Evolutionary conservation across 1,140 invertebrate species (phyloP).

Genomic region (Listronotus oregonensis): DNA sequence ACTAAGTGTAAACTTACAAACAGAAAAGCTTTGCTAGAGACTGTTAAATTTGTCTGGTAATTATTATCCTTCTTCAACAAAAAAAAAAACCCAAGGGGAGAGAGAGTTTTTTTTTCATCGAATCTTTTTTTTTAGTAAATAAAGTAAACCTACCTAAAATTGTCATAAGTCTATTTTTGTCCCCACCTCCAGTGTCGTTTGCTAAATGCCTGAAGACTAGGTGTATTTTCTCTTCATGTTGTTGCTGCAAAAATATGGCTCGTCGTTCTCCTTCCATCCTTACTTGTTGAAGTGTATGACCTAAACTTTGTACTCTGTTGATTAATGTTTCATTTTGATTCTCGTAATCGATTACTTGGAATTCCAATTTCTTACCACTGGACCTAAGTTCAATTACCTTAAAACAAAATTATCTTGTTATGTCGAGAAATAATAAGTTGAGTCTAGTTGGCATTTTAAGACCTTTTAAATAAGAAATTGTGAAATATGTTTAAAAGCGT

Average conservation of each 20-base stretch:
- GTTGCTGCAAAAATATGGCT: constrained; percentile 62
- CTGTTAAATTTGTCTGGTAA: no score
- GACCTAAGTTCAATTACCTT: constrained; percentile 75
- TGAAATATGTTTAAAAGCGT: no score
- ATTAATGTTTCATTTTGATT: constrained; percentile 57
- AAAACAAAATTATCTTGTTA: background rate
- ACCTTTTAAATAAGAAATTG: background rate
- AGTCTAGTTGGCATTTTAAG: background rate
- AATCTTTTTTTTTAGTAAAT: no score
- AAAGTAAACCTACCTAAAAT: constrained; percentile 17
- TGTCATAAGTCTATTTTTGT: constrained; percentile 27
- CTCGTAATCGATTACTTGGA: constrained; percentile 69
- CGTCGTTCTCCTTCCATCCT: constrained; percentile 63
- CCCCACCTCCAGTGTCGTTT: constrained; percentile 55
- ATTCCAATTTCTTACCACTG: constrained; percentile 69
- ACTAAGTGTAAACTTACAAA: no score
- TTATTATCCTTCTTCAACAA: no score
- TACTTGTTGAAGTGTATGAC: constrained; percentile 63
- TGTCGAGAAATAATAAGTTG: no score
- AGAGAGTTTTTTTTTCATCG: no score
- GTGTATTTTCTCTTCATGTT: constrained; percentile 67
- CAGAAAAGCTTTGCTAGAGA: no score
- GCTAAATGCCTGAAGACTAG: constrained; percentile 64
- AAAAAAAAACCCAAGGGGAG: no score
- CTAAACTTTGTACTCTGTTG: constrained; percentile 59